Conservation (phyloP, 53 echinoderm and acorn worm genomes). For the Holothuria scabra region DNA sequence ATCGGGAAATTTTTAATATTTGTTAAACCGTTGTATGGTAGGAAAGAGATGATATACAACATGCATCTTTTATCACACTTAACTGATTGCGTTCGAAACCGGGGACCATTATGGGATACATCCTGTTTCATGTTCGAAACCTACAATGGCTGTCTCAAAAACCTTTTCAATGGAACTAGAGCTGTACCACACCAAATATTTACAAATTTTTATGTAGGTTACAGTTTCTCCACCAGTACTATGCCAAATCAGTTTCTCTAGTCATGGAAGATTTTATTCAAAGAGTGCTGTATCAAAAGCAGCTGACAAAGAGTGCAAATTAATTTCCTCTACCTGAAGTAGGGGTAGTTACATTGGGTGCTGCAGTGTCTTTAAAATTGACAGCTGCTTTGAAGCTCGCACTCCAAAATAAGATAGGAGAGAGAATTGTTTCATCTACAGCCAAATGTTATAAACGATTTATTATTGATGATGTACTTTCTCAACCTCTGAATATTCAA, state of each 20-base stretch:
- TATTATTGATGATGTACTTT: not conserved
- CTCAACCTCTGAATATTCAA: slow-evolving; percentile 35
- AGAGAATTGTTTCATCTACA: not conserved
- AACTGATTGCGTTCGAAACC: slow-evolving; percentile 53
- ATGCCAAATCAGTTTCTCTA: too few relatives aligned
- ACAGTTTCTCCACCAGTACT: slow-evolving; percentile 13
- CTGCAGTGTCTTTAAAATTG: not conserved
- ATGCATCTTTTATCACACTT: slow-evolving; percentile 47
- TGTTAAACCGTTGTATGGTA: slow-evolving; percentile 51
- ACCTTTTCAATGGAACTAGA: slow-evolving; percentile 42
- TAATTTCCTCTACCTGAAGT: slow-evolving; percentile 4
- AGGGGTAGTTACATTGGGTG: not conserved
- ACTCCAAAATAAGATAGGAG: slow-evolving; percentile 29
- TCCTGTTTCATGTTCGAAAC: slow-evolving; percentile 58
- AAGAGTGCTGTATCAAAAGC: not conserved
- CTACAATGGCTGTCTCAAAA: slow-evolving; percentile 44
- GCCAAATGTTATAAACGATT: slow-evolving; percentile 40
- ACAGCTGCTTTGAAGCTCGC: slow-evolving; percentile 26
- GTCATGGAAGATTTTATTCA: not conserved
- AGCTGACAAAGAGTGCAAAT: slow-evolving; percentile 27
- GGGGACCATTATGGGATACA: slow-evolving; percentile 63
- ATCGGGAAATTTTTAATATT: slow-evolving; percentile 50
- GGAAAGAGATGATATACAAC: slow-evolving; percentile 36
- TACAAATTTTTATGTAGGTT: slow-evolving; percentile 9
- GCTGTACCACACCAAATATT: slow-evolving; percentile 49